Conservation (phyloP, 1,140 invertebrate genomes). For the Drosophila littoralis region DNA sequence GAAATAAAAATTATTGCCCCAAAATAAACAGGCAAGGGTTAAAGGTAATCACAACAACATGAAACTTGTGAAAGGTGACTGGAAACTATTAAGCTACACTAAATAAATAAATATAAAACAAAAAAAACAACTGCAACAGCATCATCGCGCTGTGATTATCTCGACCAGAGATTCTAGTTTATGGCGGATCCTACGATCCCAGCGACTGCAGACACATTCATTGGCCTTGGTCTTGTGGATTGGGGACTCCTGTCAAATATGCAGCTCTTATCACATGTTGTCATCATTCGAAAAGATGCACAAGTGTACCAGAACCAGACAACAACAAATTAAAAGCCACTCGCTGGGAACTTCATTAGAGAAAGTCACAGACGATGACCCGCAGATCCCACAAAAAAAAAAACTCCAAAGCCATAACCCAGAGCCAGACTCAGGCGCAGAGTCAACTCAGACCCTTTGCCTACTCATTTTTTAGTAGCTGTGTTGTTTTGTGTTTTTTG, state of each 20-base stretch:
- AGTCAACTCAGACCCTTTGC: constrained; percentile 7
- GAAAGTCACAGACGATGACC: constrained; percentile 66
- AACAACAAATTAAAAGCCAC: constrained; percentile 67
- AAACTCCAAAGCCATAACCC: not conserved
- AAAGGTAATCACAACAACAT: constrained; percentile 76
- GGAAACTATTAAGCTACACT: constrained; percentile 42
- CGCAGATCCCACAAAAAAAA: constrained; percentile 20
- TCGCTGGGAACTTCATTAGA: constrained; percentile 74
- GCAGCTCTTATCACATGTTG: constrained; percentile 63
- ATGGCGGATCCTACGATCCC: constrained; percentile 62
- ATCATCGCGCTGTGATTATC: constrained; percentile 48
- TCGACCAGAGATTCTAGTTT: constrained; percentile 45
- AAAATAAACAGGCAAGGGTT: constrained; percentile 59
- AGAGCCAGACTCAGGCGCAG: not conserved
- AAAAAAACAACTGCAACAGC: constrained; percentile 1
- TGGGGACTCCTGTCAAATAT: constrained; percentile 69
- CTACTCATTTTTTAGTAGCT: constrained; percentile 78
- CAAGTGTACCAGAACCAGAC: constrained; percentile 34
- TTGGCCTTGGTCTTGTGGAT: constrained; percentile 11
- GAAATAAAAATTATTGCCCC: constrained; percentile 73
- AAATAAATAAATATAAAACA: constrained; percentile 28
- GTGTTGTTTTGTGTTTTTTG: constrained; percentile 69
- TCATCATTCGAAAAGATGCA: constrained; percentile 55
- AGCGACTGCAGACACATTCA: constrained; percentile 56
- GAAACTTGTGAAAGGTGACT: constrained; percentile 72